phyloP scores from a whole-genome alignment of 2,113 vertebrate species.

The Atrichornis clamosus region DNA sequence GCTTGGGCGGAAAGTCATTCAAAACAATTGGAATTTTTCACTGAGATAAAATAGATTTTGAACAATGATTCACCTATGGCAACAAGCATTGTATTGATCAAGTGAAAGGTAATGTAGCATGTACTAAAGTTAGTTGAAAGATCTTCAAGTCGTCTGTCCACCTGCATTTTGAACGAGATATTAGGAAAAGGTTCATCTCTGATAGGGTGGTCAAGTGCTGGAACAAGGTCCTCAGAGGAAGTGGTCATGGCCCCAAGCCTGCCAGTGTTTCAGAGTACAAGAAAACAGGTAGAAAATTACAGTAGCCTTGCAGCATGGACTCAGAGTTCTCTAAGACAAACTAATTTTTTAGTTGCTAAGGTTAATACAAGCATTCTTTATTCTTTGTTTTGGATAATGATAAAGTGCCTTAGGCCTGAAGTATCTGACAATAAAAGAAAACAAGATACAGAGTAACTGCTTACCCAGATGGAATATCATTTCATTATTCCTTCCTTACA shows the following conservation, averaged over 20 bases:
- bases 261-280: background rate
- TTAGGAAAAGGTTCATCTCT: background rate
- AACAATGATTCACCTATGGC: background rate
- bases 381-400: background rate
- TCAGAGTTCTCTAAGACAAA: background rate
- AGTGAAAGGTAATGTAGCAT: background rate
- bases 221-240: background rate
- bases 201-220: background rate
- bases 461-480: background rate
- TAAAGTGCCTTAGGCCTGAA: background rate
- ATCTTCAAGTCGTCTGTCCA: background rate
- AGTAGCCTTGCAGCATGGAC: background rate
- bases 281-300: background rate
- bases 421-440: background rate
- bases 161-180: background rate
- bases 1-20: background rate
- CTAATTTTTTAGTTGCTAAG: background rate
- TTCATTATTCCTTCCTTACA: background rate
- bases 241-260: background rate
- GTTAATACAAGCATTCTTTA: background rate
- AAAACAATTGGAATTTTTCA: background rate
- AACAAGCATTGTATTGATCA: background rate
- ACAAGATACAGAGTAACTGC: background rate
- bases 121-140: background rate
- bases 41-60: background rate